Conservation (phyloP, 1,140 invertebrate genomes). For the Drosophila bipectinata region DNA sequence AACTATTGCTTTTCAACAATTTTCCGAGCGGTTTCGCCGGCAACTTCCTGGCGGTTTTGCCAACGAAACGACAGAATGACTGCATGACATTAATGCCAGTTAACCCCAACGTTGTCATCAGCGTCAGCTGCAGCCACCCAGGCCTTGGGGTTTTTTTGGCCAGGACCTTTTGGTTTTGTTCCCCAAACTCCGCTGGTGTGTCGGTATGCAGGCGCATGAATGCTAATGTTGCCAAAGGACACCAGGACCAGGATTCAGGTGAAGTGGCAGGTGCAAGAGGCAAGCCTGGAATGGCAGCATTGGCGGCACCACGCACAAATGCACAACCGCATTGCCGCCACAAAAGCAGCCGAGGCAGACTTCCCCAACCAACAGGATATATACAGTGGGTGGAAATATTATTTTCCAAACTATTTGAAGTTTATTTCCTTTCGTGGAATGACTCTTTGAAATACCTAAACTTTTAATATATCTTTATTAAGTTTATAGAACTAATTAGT, state of each 20-base stretch:
- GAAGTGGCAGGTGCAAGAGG: not conserved
- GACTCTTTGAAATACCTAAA: not conserved
- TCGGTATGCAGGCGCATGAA: slow-evolving; percentile 64
- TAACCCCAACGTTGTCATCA: slow-evolving; percentile 71
- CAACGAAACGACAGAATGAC: slow-evolving; percentile 55
- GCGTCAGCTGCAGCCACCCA: slow-evolving; percentile 56
- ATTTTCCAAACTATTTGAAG: not conserved
- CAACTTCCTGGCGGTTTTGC: slow-evolving; percentile 18
- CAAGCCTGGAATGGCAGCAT: slow-evolving; percentile 22
- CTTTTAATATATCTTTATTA: not conserved
- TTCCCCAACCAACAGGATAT: slow-evolving; percentile 12
- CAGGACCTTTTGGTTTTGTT: slow-evolving; percentile 16
- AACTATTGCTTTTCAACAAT: slow-evolving; percentile 55
- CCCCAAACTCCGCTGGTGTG: slow-evolving; percentile 10
- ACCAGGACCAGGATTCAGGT: not conserved
- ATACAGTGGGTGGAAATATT: slow-evolving; percentile 24
- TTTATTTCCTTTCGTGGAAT: not conserved
- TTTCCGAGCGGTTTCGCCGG: slow-evolving; percentile 54
- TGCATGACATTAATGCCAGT: slow-evolving; percentile 79
- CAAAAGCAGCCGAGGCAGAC: slow-evolving; percentile 48
- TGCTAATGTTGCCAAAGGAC: slow-evolving; percentile 55
- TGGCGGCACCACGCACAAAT: slow-evolving; percentile 70
- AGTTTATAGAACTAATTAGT: not conserved
- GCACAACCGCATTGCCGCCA: slow-evolving; percentile 70
- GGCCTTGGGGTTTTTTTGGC: slow-evolving; percentile 53